Evolutionary conservation across 2,113 vertebrate species (phyloP), one percentile per base, ranked within the genome.

Genomic region (Otolemur garnettii): DNA sequence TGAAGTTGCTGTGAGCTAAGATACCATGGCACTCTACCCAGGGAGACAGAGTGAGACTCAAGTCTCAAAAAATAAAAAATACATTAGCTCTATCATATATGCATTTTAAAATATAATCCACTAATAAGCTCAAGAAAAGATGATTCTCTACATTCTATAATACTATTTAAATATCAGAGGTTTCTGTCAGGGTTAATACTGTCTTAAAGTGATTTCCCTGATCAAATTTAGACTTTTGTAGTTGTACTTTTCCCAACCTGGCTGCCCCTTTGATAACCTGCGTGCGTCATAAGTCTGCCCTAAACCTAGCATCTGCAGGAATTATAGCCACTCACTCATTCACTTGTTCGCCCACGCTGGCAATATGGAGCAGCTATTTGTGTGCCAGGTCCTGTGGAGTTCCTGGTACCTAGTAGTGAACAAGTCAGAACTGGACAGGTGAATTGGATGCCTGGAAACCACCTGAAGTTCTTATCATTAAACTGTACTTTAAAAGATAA

Each of bases 381-480:
- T 7, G 9, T 80, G 74, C 86, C 69, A 94, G 57, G 38, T 60
- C 74, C 79, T 93, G 77, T 59, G 80, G 74, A 79, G 91, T 77
- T 93, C 75, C 75, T 68, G 86, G 91, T 42, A 33, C 38, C 26
- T 38, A 0, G n/a, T 66, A 72, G 59, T 33, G 59, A 95, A 74
- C 91, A 91, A 79, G 93, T 94, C 85, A 75, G 45, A 83, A 89
- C 96, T 53, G 83, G 95, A 91, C 88, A 93, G 88, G 93, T 88
- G 94, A 89, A 72, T 55, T 17, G n/a, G 57, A 77, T 33, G 38
- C 90, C 89, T 96, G 97, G 96, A 97, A 97, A 97, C 79, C 93
- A 90, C 94, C 91, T 88, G n/a, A 72, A 59, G 72, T 80, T 90
- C 95, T 96, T 95, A 96, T 96, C 91, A 28, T 66, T 45, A 35